A percentile compares a stretch with the other conserved stretches of the same genome.
These are phyloP conservation scores for Pelagia noctiluca DNA, from an alignment of 30 jellyfish, hydroid and myxozoan genomes.

Conservation along the genomic window DNA sequence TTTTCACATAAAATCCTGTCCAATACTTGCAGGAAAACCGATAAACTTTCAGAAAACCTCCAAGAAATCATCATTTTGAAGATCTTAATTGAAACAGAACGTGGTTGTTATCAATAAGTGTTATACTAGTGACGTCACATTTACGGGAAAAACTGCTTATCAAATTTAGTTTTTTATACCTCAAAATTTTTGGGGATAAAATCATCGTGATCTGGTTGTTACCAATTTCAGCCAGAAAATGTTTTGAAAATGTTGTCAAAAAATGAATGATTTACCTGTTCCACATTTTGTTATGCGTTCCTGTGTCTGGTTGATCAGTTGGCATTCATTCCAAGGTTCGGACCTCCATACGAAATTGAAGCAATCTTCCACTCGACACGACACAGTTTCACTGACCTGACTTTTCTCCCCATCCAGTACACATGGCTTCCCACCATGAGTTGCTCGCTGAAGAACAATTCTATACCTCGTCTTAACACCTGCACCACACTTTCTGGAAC, in stretches of 20 bases:
- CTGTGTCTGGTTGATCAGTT: constrained; percentile 42
- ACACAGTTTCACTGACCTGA: constrained; percentile 44
- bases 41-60: too few relatives aligned
- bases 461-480: constrained; percentile 66
- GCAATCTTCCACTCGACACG: constrained; percentile 60
- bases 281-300: constrained; percentile 65
- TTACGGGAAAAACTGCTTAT: too few relatives aligned
- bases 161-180: too few relatives aligned
- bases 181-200: too few relatives aligned
- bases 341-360: constrained; percentile 55
- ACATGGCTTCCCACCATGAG: constrained; percentile 69
- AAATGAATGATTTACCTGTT: constrained; percentile 58
- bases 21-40: too few relatives aligned
- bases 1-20: too few relatives aligned
- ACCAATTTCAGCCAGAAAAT: too few relatives aligned
- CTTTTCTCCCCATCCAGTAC: neutral
- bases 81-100: too few relatives aligned
- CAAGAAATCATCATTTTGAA: too few relatives aligned
- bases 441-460: constrained; percentile 56
- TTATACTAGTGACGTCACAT: too few relatives aligned
- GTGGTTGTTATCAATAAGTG: too few relatives aligned
- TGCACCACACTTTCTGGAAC: constrained; percentile 73
- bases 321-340: constrained; percentile 60
- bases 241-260: neutral
- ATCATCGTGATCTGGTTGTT: too few relatives aligned